Evolutionary conservation across 2,888 invertebrate species (phyloP), one percentile per base, ranked within the genome.

Genomic region (Microdon myrmicae): DNA sequence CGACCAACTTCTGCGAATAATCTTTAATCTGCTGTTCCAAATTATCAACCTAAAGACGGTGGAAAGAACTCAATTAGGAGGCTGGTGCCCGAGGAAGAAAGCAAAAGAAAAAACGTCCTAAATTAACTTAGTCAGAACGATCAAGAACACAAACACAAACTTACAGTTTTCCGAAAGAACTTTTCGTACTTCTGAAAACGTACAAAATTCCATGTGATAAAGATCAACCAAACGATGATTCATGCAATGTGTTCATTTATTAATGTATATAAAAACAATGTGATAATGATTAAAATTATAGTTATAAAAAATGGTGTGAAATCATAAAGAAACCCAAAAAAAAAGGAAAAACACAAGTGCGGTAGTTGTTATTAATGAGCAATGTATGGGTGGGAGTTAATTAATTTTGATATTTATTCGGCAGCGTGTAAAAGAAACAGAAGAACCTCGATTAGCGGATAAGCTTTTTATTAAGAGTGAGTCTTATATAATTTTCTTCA

Each of bases 21-120:
- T 90, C 89, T 19, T 87, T 85, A 34, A 90, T 82, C 78, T 94
- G 90, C 2, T 84, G 81, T 79, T 91, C 92, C 67, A 93, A 79
- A 44, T 88, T 87, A 73, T 92, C 91, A 41, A 91, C 88, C 94
- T 93, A 58, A 28, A 61, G 61, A 16, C 67, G 47, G 32, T 26
- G 23, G 13, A 34, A 8, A 26, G 6, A 47, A 41, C 13, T 6
- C 20, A 19, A 19, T 3, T n/a, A 5, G 12, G 10, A 54, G 26
- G 23, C 58, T 56, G 58, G 55, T 41, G 34, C 34, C 43, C 10
- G 13, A 22, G 26, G 43, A 38, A 8, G 37, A 23, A 35, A 43
- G 16, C n/a, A 22, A 13, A 29, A 16, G 17, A 28, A 12, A 47
- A 53, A 49, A 45, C 32, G 39, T 14, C 7, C 39, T 9, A 61